Evolutionary conservation across 1,140 invertebrate genomes (phyloP), one percentile per base, ranked within the genome.

Genomic region (Pantala flavescens): DNA sequence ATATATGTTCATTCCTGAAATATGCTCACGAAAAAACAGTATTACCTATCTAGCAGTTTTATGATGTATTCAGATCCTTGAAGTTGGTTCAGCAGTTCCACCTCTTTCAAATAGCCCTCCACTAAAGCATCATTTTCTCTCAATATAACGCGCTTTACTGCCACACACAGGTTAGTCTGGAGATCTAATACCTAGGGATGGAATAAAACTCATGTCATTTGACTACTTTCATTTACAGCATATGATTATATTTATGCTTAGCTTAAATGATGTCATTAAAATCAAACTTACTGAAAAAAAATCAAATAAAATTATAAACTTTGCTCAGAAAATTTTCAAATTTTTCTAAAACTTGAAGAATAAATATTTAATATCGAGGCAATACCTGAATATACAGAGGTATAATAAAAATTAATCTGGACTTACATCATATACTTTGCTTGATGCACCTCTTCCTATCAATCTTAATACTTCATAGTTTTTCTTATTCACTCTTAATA

Each of bases 21-120:
- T n/a, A n/a, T n/a, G n/a, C n/a, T n/a, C n/a, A n/a, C n/a, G n/a
- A n/a, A n/a, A n/a, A n/a, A n/a, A n/a, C n/a, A n/a, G n/a, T n/a
- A n/a, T 92, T 84, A 98, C 95, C 91, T 96, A 80, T 95, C 92
- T 84, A 88, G 91, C 80, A 99, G 89, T 75, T 87, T 88, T 77
- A 99, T 92, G 71, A 99, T 92, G 77, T 88, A 86, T 71, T 90
- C 86, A 76, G 92, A 92, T 71, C 90, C 89, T 83, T 97, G 94
- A 49, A 99, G 85, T 80, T 90, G 89, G 72, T 89, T 82, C n/a
- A 99, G 84, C 76, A 98, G 84, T 76, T 89, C 85, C 55, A 98
- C 93, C 86, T 99, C 97, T 82, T 98, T 96, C 42, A 94, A 84
- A 82, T 94, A 98, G 9, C 92, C 91, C 77, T 91, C 84, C 0